Evolutionary conservation across 1,140 invertebrate species (phyloP).

Genomic region (Trichomalopsis sarcophagae): DNA sequence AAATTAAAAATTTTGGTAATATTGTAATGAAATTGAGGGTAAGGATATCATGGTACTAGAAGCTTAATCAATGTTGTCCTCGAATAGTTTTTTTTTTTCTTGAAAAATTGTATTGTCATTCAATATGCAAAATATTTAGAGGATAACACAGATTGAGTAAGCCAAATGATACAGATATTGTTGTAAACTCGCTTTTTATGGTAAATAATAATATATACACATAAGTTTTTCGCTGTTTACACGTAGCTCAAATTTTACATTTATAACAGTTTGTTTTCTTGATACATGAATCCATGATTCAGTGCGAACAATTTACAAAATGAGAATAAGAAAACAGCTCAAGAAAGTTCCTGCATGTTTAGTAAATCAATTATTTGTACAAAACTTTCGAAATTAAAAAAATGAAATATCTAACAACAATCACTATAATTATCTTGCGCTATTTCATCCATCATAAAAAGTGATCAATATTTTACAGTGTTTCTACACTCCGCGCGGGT

Average conservation of each 20-base stretch:
- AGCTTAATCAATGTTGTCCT: conserved; percentile 38
- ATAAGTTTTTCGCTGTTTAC: conserved; percentile 52
- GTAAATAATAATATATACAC: conserved; percentile 54
- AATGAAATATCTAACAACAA: conserved; percentile 48
- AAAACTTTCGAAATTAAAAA: conserved; percentile 56
- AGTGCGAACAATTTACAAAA: conserved; percentile 52
- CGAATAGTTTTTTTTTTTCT: conserved; percentile 29
- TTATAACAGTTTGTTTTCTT: conserved; percentile 51
- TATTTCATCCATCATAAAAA: conserved; percentile 57
- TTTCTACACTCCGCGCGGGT: conserved; percentile 52
- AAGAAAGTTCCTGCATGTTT: conserved; percentile 51
- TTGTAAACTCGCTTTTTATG: conserved; percentile 55
- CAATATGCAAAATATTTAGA: conserved; percentile 29
- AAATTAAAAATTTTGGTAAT: conserved; percentile 36
- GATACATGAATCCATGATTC: conserved; percentile 41
- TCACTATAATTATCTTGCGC: conserved; percentile 46
- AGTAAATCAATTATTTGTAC: conserved; percentile 53
- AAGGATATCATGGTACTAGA: conserved; percentile 29
- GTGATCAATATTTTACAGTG: conserved; percentile 65
- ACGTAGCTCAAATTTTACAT: conserved; percentile 54
- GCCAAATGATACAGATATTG: conserved; percentile 44
- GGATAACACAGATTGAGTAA: conserved; percentile 37
- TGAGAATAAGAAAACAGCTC: conserved; percentile 50
- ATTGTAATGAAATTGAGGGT: conserved; percentile 42
- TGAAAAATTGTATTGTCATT: conserved; percentile 34